These are phyloP conservation scores for Exaiptasia diaphana DNA, from an alignment of 64 coral and sea anemone genomes.

Conservation along the genomic window DNA sequence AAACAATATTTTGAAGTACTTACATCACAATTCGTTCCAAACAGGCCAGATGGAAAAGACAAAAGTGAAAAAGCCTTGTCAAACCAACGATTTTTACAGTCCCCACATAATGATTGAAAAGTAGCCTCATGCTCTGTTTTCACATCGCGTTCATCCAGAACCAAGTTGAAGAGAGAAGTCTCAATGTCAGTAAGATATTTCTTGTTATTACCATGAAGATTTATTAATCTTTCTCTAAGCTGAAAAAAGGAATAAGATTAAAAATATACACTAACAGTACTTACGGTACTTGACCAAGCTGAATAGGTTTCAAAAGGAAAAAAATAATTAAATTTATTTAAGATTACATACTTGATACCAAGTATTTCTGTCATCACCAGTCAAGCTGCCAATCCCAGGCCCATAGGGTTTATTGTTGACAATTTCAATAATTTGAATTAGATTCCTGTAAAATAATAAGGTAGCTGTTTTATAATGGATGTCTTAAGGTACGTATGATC, in stretches of 20 bases:
- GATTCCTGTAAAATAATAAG: background rate
- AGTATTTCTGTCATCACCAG: conserved; percentile 54
- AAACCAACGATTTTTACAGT: conserved; percentile 89
- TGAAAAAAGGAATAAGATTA: background rate
- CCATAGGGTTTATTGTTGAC: conserved; percentile 32
- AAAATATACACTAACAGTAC: background rate
- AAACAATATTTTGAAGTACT: background rate
- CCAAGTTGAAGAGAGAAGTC: conserved; percentile 64
- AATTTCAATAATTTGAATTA: background rate
- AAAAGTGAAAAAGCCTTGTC: conserved; percentile 78
- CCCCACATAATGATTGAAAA: conserved; percentile 30
- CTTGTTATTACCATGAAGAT: conserved; percentile 29
- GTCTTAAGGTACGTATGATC: background rate
- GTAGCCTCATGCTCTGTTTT: conserved; percentile 53
- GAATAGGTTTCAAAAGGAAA: too few species aligned
- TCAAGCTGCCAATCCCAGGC: conserved; percentile 68
- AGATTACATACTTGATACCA: conserved; percentile 78
- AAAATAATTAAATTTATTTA: too few species aligned
- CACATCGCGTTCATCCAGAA: conserved; percentile 42
- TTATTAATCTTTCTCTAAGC: conserved; percentile 66
- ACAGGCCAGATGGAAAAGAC: conserved; percentile 60
- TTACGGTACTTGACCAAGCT: background rate
- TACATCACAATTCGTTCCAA: conserved; percentile 83
- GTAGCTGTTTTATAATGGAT: background rate
- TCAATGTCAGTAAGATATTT: conserved; percentile 64